phyloP scores from a whole-genome alignment of 23 tunicate genomes.

The Ascidia mentula region DNA sequence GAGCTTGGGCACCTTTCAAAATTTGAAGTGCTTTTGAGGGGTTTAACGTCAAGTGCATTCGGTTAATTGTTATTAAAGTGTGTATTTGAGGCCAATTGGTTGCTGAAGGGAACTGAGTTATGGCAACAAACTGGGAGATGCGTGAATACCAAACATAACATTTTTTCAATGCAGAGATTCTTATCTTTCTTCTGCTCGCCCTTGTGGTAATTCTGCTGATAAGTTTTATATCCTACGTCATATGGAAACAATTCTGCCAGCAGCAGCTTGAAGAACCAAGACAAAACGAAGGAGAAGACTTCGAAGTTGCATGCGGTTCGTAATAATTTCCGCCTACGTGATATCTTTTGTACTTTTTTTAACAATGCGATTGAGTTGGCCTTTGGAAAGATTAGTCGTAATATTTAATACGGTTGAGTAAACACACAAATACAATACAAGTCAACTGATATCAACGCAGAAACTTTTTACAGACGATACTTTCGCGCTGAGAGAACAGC shows the following conservation, averaged over 20 bases:
- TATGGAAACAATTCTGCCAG: conserved; percentile 28
- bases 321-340: background rate
- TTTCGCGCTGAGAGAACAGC: background rate
- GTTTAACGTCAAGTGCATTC: background rate
- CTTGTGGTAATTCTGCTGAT: conserved; percentile 2
- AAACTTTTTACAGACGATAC: too few species aligned
- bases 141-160: too few species aligned
- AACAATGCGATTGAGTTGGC: too few species aligned
- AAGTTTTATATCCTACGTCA: conserved; percentile 14
- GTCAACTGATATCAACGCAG: too few species aligned
- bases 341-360: too few species aligned
- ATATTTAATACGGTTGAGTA: too few species aligned
- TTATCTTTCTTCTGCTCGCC: conserved; percentile 3
- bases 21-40: background rate
- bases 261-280: background rate
- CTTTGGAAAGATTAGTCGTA: too few species aligned
- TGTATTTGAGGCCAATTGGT: too few species aligned
- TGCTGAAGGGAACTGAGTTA: too few species aligned
- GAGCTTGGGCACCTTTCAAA: too few species aligned
- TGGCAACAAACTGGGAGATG: too few species aligned
- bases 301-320: background rate
- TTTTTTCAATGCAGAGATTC: conserved; percentile 1
- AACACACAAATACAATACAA: too few species aligned
- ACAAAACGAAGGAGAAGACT: background rate
- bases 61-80: background rate